Conservation (phyloP, 2,888 invertebrate genomes). For the Zygogramma bicolorata region DNA sequence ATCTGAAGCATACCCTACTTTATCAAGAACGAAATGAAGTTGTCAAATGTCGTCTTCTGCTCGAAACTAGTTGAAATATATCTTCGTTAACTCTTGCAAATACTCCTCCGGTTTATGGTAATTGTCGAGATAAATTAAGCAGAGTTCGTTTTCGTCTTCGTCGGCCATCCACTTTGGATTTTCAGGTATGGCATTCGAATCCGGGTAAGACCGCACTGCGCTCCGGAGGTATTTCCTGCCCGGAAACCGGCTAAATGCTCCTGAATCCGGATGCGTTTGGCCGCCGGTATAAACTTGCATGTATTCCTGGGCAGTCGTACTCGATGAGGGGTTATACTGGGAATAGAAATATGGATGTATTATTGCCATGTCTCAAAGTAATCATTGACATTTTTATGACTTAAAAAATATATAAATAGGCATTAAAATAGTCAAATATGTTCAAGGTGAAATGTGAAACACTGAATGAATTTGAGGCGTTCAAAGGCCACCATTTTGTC, state of each 20-base stretch:
- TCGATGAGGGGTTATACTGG: background rate
- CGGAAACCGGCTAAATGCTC: constrained; percentile 64
- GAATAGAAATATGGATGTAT: no score
- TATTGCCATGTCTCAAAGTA: no score
- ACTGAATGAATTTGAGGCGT: no score
- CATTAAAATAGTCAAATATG: no score
- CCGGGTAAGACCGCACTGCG: constrained; percentile 52
- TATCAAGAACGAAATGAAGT: background rate
- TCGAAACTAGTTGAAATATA: background rate
- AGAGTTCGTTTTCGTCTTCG: background rate
- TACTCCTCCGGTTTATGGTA: background rate
- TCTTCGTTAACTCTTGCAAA: background rate
- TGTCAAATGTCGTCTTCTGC: background rate
- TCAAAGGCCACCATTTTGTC: no score
- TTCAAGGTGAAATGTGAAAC: no score
- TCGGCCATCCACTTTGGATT: constrained; percentile 2
- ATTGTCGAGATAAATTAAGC: background rate
- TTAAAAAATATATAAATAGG: no score
- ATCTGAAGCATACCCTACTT: no score
- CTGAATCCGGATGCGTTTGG: constrained; percentile 62
- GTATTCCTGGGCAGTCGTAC: constrained; percentile 51
- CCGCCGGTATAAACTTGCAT: constrained; percentile 64
- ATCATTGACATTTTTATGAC: no score
- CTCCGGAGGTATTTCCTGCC: constrained; percentile 62
- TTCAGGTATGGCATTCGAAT: constrained; percentile 17